Evolutionary conservation across 2,888 invertebrate species (phyloP).

Genomic region (Agonopterix arenella): DNA sequence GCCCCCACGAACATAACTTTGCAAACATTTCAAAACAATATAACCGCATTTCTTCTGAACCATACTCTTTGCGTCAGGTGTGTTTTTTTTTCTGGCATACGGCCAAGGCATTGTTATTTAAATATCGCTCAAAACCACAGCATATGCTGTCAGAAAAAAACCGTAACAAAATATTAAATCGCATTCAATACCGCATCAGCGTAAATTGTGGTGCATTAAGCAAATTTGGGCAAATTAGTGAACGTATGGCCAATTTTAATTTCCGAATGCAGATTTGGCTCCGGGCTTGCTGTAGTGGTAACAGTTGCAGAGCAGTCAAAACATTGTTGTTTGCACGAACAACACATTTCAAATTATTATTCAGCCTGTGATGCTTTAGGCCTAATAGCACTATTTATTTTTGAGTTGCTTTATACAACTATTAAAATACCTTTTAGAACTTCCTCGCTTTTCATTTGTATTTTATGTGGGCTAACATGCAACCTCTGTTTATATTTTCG

Average conservation of each 20-base stretch:
- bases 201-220: constrained; percentile 54
- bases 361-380: constrained; percentile 2
- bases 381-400: background rate
- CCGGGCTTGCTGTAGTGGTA: constrained; percentile 23
- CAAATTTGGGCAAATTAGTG: constrained; percentile 56
- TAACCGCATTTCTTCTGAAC: too few species aligned
- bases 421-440: background rate
- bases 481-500: too few species aligned
- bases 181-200: constrained; percentile 22
- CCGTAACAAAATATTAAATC: constrained; percentile 16
- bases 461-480: too few species aligned
- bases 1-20: too few species aligned
- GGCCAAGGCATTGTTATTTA: constrained; percentile 43
- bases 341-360: constrained; percentile 9
- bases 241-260: constrained; percentile 43
- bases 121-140: constrained; percentile 30
- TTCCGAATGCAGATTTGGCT: constrained; percentile 29
- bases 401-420: too few species aligned
- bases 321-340: constrained; percentile 8
- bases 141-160: constrained; percentile 25
- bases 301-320: constrained; percentile 23
- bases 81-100: constrained; percentile 35
- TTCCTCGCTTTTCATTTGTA: background rate
- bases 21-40: too few species aligned
- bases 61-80: constrained; percentile 19